Conservation (phyloP, 2,113 vertebrate species). For the Sinocyclocheilus anshuiensis region DNA sequence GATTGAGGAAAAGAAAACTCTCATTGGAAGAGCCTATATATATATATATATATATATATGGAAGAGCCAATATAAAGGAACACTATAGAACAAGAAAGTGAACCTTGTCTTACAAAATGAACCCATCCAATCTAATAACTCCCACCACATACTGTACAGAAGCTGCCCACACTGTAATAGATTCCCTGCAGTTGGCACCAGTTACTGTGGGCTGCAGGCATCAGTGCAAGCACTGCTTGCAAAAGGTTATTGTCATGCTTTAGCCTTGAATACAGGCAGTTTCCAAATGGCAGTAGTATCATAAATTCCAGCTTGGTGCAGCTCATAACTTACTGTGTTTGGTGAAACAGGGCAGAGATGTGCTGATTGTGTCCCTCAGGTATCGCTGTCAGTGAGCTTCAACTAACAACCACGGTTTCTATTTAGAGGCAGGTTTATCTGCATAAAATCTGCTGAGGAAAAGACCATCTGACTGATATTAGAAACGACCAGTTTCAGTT, state of each 20-base stretch:
- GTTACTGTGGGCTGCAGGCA: neutral
- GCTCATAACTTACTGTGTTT: neutral
- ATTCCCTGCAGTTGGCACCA: neutral
- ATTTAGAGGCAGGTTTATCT: neutral
- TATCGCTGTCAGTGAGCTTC: neutral
- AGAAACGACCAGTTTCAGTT: too few relatives aligned
- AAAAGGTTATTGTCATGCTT: constrained; percentile 16
- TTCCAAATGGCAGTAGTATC: neutral
- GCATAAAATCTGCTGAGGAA: too few relatives aligned
- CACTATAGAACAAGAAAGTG: neutral
- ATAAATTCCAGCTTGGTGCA: neutral
- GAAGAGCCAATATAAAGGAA: too few relatives aligned
- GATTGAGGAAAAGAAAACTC: neutral
- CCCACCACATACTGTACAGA: neutral
- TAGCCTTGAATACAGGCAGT: neutral
- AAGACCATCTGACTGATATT: too few relatives aligned
- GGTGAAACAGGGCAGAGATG: neutral
- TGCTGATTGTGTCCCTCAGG: neutral
- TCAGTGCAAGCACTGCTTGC: neutral
- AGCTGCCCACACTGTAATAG: constrained; percentile 5
- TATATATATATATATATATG: too few relatives aligned
- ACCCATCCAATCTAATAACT: neutral
- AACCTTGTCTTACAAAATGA: neutral
- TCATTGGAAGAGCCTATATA: too few relatives aligned
- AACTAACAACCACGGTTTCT: neutral